Evolutionary conservation across 2,888 invertebrate species (phyloP), one percentile per base, ranked within the genome.

Genomic region (Bombylius discolor): DNA sequence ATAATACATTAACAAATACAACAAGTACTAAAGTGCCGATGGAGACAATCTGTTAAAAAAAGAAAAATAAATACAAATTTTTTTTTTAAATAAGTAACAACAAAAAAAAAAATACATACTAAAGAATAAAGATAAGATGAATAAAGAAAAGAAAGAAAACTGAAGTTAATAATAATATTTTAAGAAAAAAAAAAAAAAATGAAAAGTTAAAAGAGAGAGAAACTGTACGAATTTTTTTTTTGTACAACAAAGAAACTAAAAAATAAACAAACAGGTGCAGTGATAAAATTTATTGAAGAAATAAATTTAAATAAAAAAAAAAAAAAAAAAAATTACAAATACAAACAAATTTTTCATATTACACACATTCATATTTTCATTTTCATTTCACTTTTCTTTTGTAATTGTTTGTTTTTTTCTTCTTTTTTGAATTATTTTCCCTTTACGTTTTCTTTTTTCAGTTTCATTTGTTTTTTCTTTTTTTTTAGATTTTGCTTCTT

Each of bases 1-100:
- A 83, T 73, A 83, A 80, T 67, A 83, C 84, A 62, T 77, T 81
- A 61, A 82, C 83, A 61, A 76, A 78, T 64, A 77, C 78, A 39
- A 78, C 76, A 42, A 70, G 60, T 52, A 64, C 71, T 55, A 79
- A 79, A 69, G 69, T 79, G 63, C 80, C 80, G 65, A 78, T 80
- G 78, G 81, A 81, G 73, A 81, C 81, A 50, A 79, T 80, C 67
- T 81, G 81, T 73, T 81, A 75, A 49, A 75, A 49, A 49, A 36
- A 49, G 2, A 36, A 49, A 49, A 51, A 39, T 39, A 39, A 39
- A 39, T 39, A 39, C 6, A 6, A 39, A 39, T 39, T 39, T 39
- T 39, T 7, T 39, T 39, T 39, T 7, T 9, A 39, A 39, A 39
- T 39, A 45, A n/a, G 6, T 11, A 33, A 32, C 13, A 48, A 49